These are phyloP conservation scores for Colistium nudipinnis DNA, from an alignment of 2,113 vertebrate species.

Conservation along the genomic window DNA sequence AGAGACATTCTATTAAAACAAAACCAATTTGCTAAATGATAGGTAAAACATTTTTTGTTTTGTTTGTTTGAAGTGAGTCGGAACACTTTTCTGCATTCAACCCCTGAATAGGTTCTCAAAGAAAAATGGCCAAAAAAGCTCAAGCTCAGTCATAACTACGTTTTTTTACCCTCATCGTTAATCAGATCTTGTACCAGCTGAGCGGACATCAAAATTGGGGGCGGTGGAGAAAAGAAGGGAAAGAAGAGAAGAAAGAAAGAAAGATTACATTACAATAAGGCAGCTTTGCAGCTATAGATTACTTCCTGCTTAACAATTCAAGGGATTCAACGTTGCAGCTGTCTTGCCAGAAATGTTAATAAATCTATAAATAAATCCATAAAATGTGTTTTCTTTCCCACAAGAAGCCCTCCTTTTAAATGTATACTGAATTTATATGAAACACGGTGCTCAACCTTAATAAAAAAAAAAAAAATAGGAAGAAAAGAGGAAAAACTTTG, in stretches of 20 bases:
- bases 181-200: neutral
- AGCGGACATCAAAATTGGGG: conserved; percentile 14
- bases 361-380: neutral
- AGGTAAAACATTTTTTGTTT: too few species aligned
- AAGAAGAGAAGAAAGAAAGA: conserved; percentile 3
- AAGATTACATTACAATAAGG: neutral
- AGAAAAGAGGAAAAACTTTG: too few species aligned
- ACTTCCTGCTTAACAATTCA: conserved; percentile 6
- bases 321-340: conserved; percentile 3
- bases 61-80: too few species aligned
- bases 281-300: conserved; percentile 11
- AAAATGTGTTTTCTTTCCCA: neutral
- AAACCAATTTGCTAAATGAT: too few species aligned
- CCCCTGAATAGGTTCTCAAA: neutral
- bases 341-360: neutral
- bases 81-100: too few species aligned
- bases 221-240: too few species aligned
- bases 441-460: too few species aligned
- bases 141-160: conserved; percentile 12
- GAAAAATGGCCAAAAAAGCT: conserved; percentile 1
- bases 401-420: too few species aligned
- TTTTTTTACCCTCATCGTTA: neutral
- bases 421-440: too few species aligned
- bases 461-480: too few species aligned
- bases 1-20: neutral